A percentile compares a stretch with the other conserved stretches of the same genome.
Conservation (phyloP, 35 echinoderm and acorn worm genomes). For the Anneissia japonica region DNA sequence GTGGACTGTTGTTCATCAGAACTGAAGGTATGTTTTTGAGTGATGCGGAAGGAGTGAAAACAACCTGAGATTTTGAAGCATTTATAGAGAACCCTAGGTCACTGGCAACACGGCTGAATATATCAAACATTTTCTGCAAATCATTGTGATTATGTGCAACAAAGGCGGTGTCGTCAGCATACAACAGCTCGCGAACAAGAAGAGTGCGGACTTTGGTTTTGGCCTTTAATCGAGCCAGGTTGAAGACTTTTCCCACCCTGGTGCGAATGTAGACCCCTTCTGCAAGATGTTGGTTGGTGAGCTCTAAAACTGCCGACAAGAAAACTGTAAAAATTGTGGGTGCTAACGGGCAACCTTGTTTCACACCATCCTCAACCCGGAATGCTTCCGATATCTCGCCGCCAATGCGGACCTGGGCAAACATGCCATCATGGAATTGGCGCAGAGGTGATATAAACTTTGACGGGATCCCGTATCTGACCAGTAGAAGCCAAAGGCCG, state of each 20-base stretch:
- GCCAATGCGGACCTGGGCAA: background rate
- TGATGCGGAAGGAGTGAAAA: slow-evolving; percentile 17
- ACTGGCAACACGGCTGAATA: slow-evolving; percentile 10
- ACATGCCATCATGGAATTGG: slow-evolving; percentile 30
- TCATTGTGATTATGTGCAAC: slow-evolving; percentile 1
- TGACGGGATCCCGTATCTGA: too few species aligned
- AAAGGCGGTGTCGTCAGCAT: slow-evolving; percentile 13
- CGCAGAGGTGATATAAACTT: too few species aligned
- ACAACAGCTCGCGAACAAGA: background rate
- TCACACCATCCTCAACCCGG: background rate
- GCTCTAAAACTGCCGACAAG: slow-evolving; percentile 11
- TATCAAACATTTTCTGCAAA: slow-evolving; percentile 10
- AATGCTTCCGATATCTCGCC: background rate
- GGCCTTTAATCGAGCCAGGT: slow-evolving; percentile 29
- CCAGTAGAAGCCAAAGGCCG: too few species aligned
- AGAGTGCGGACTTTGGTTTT: slow-evolving; percentile 22
- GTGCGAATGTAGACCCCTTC: slow-evolving; percentile 36
- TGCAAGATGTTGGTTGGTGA: slow-evolving; percentile 18
- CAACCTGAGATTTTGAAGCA: background rate
- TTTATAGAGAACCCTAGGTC: background rate
- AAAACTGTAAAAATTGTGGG: slow-evolving; percentile 8
- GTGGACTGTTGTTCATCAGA: too few species aligned
- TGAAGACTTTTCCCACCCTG: slow-evolving; percentile 28
- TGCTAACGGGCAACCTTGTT: slow-evolving; percentile 12
- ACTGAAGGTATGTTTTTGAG: background rate